Base-by-base conservation (phyloP, 1,140 invertebrate species). In the Bacillus rossius region DNA sequence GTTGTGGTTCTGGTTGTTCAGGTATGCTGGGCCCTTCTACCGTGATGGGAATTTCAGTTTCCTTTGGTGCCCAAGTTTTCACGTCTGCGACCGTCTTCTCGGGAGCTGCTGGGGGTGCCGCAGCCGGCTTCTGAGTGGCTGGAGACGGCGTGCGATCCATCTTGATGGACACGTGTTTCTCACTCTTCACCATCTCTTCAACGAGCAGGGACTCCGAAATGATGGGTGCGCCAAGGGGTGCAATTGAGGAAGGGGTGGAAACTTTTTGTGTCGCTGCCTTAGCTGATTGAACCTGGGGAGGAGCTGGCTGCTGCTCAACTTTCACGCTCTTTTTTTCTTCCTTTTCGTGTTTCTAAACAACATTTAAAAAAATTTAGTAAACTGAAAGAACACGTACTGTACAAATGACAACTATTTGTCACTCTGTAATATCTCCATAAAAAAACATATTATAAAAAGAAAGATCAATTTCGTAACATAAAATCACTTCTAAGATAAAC, bases 231-330 rank as follows among this genome's bases (percentile, higher is more conserved):
- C 51, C 51, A 38, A 53, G 13, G 16, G 22, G 22, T 10, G 37
- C 29, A 34, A 34, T 4, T 7, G 29, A 10, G 10, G 29, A 34
- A 34, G 29, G 29, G 4, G 29, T 34, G 10, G 29, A 10, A 10
- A 34, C 10, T 34, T 4, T 34, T 34, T 34, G 29, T 7, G 29
- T 34, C 10, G 4, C 29, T 10, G 10, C 10, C 29, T 34, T 34
- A 34, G 29, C 29, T 34, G 29, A 10, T 34, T 34, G 29, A 34
- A 34, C 29, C 29, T 34, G 29, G 10, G 29, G 29, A 34, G 29
- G 29, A 34, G 29, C 29, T 34, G 29, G 10, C 29, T 64, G 50
- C 66, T 61, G 59, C 65, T 70, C 58, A 34, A 64, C 25, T 41
- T 52, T 69, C 55, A 64, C 52, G 51, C 61, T n/a, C 4, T 19